These are phyloP conservation scores for Deroplatys truncata DNA, from an alignment of 2,888 invertebrate genomes.

Conservation along the genomic window DNA sequence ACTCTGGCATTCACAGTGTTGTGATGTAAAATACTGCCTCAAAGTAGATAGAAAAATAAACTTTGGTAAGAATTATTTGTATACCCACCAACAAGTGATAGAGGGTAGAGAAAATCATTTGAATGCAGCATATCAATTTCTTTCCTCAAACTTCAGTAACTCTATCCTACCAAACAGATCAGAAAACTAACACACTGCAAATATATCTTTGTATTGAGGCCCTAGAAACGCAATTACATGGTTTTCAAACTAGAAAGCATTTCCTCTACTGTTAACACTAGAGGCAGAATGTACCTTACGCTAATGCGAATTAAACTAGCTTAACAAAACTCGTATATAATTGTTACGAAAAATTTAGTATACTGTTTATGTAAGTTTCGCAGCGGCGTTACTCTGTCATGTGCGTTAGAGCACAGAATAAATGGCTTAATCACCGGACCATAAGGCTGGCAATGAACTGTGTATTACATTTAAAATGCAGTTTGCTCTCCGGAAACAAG, in stretches of 20 bases:
- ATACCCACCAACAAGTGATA: no score
- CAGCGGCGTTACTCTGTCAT: background rate
- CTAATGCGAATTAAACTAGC: background rate
- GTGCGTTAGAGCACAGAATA: background rate
- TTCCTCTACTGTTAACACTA: background rate
- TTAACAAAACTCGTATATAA: background rate
- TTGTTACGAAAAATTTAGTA: background rate
- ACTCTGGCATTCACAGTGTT: no score
- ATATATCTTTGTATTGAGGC: no score
- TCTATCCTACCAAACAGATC: no score
- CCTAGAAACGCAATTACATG: background rate
- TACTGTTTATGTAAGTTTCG: background rate
- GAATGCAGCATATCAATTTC: no score
- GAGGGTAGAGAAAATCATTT: no score
- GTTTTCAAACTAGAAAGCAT: background rate
- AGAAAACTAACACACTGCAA: no score
- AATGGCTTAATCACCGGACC: background rate
- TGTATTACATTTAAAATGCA: background rate
- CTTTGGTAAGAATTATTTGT: no score
- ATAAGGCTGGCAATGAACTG: background rate
- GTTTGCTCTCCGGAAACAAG: background rate
- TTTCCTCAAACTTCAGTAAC: no score
- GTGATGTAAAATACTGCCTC: no score
- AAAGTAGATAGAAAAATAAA: no score
- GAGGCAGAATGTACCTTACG: background rate